Evolutionary conservation across 2,888 invertebrate species (phyloP).

Genomic region (Acleris holmiana): DNA sequence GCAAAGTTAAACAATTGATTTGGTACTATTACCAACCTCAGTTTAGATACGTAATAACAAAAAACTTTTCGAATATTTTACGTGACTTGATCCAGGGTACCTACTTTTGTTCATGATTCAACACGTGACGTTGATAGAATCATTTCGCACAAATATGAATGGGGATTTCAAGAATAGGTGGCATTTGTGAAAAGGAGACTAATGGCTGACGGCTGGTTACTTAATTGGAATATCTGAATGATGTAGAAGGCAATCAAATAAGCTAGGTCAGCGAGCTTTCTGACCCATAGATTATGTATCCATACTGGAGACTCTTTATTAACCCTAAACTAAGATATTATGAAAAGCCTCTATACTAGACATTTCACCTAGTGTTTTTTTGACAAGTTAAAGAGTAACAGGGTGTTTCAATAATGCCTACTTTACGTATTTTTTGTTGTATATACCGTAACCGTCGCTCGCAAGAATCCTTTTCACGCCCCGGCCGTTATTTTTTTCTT

Average conservation of each 20-base stretch:
- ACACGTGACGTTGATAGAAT: constrained; percentile 39
- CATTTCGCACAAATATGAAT: constrained; percentile 37
- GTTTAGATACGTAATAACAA: constrained; percentile 33
- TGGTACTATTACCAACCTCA: constrained; percentile 2
- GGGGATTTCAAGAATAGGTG: constrained; percentile 1
- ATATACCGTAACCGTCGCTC: neutral
- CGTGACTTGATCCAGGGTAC: constrained; percentile 69
- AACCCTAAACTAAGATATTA: too few relatives aligned
- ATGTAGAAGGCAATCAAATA: too few relatives aligned
- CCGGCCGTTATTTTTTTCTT: neutral
- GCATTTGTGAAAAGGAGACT: neutral
- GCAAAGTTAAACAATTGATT: neutral
- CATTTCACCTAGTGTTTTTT: too few relatives aligned
- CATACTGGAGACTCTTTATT: too few relatives aligned
- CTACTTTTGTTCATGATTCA: constrained; percentile 43
- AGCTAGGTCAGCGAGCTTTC: too few relatives aligned
- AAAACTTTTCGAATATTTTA: constrained; percentile 68
- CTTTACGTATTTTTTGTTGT: too few relatives aligned
- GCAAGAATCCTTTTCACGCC: neutral
- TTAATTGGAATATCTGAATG: neutral
- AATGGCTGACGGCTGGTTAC: neutral
- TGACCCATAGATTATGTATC: too few relatives aligned
- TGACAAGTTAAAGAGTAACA: too few relatives aligned
- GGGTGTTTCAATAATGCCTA: too few relatives aligned
- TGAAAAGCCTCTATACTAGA: too few relatives aligned